These are phyloP conservation scores for Rhyacophila evoluta DNA, from an alignment of 2,888 invertebrate genomes.

Conservation along the genomic window DNA sequence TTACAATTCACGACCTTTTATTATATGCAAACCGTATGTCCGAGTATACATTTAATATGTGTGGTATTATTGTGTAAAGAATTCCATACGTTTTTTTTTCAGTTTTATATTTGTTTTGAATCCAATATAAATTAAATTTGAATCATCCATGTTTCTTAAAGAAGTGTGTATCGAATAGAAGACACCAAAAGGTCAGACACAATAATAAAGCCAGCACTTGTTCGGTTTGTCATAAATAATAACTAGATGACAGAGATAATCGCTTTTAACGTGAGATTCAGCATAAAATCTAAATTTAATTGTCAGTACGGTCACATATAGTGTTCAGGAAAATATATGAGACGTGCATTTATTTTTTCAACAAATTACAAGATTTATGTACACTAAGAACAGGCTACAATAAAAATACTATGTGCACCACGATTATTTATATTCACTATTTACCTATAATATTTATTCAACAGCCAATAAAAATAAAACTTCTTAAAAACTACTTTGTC, in stretches of 20 bases:
- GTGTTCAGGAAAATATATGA: conserved; percentile 19
- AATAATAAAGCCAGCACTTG: conserved; percentile 46
- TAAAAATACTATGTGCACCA: conserved; percentile 3
- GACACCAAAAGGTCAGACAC: conserved; percentile 40
- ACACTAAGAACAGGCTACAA: conserved; percentile 11
- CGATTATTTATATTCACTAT: background rate
- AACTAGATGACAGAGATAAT: conserved; percentile 50
- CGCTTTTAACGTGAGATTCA: conserved; percentile 37
- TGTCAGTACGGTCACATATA: conserved; percentile 38
- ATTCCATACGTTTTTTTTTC: no score
- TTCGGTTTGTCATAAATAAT: conserved; percentile 49
- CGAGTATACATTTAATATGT: no score
- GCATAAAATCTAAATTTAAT: conserved; percentile 50
- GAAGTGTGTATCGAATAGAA: background rate
- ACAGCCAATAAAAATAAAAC: background rate
- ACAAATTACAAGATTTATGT: conserved; percentile 22
- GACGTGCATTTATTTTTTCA: conserved; percentile 7
- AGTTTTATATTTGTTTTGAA: no score
- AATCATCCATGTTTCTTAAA: background rate
- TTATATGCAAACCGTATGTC: no score
- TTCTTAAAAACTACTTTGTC: background rate
- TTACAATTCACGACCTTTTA: no score
- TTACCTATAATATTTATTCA: background rate
- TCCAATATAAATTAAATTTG: no score
- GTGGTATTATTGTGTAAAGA: no score